Percentiles rank a stretch among this genome's conserved stretches.
Evolutionary conservation across 2,113 vertebrate species (phyloP).

Genomic region (Cathartes aura): DNA sequence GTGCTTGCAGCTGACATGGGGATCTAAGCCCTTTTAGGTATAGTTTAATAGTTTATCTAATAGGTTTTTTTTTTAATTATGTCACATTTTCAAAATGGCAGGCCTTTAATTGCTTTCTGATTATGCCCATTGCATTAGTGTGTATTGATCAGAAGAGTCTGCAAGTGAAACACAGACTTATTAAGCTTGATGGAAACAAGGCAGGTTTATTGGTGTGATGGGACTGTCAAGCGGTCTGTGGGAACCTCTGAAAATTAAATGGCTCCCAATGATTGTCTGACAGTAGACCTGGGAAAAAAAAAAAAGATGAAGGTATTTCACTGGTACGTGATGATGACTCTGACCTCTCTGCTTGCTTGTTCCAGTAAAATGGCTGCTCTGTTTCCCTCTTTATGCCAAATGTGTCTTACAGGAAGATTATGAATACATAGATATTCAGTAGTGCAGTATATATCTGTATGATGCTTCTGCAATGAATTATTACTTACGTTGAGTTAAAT

Average conservation of each 20-base stretch:
- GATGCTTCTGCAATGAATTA: neutral
- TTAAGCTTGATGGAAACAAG: neutral
- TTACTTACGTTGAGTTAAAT: neutral
- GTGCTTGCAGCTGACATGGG: neutral
- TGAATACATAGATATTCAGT: neutral
- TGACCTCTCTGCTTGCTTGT: neutral
- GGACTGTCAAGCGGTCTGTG: neutral
- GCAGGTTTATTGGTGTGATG: neutral
- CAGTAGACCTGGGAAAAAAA: neutral
- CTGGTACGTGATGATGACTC: neutral
- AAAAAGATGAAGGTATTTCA: neutral
- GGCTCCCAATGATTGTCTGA: neutral
- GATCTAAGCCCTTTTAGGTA: neutral
- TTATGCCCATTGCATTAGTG: neutral
- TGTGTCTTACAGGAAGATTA: neutral
- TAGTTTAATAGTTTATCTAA: neutral
- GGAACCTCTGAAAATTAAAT: neutral
- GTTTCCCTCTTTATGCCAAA: neutral
- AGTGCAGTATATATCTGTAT: neutral
- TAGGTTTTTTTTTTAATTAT: neutral
- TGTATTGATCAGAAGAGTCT: neutral
- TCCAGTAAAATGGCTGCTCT: neutral
- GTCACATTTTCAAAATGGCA: neutral
- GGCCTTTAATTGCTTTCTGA: neutral
- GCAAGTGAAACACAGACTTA: neutral